Base-by-base conservation (phyloP, 2,888 invertebrate genomes). In the Mythimna ferrago region DNA sequence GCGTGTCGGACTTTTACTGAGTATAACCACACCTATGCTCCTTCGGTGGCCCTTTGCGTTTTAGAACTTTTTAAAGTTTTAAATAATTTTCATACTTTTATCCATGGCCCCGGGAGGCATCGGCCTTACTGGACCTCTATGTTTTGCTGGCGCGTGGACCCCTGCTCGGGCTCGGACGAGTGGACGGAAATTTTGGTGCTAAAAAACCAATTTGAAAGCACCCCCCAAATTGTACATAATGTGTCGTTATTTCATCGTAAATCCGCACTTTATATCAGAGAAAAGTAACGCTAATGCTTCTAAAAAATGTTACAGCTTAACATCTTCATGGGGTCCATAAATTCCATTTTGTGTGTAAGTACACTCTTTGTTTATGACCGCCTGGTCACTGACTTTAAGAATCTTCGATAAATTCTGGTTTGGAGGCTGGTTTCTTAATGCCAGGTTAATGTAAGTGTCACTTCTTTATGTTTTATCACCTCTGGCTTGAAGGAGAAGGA, bases 271-370 rank as follows among this genome's bases (percentile, higher is more conserved):
- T 76, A 81, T 83, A 65, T 72, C 54, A 65, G 26, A 26, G 67
- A 80, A 56, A 67, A 76, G 80, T 69, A 81, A 71, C 63, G 58
- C 64, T 77, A 68, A 71, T 71, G 71, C 66, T 76, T 76, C 71
- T 77, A 84, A 89, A 88, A 90, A 89, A 87, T 83, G 84, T 86
- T 83, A 83, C 76, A 71, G 84, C 84, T 88, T 86, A 89, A 89
- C 77, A 86, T 87, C 78, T 89, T 86, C 81, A 83, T 76, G 76
- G 80, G 73, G 81, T 80, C 73, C 63, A 89, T 91, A 89, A 90
- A 90, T 90, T 85, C 76, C 76, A 81, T 87, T 88, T 80, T 77
- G 83, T 82, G 53, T 69, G 65, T 61, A 76, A 67, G 64, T 62
- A 66, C n/a, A 48, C 71, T 61, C 66, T 58, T 58, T 41, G 35